Evolutionary conservation across 1,140 invertebrate genomes (phyloP).

Genomic region (Teleopsis dalmanni): DNA sequence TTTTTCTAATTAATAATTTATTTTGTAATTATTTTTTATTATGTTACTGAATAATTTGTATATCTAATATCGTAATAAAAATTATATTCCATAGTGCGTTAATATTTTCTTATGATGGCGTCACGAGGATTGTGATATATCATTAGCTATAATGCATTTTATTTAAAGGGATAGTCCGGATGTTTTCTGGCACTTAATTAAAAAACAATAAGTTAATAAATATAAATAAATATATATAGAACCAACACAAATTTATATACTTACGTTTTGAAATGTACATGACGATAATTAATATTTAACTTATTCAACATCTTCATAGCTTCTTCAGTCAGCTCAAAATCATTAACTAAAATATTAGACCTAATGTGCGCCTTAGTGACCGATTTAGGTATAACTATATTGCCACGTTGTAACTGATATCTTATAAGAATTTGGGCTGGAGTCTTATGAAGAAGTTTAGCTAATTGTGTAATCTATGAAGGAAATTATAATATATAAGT

Average conservation of each 20-base stretch:
- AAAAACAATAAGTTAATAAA: not conserved
- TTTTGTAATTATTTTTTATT: no score
- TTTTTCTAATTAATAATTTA: no score
- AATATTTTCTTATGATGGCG: no score
- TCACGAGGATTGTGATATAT: no score
- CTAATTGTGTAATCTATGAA: no score
- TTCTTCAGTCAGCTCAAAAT: constrained; percentile 57
- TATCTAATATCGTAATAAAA: no score
- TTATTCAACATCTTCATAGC: constrained; percentile 46
- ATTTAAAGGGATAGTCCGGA: not conserved
- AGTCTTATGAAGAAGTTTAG: constrained; percentile 59
- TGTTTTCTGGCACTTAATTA: not conserved
- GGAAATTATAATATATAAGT: no score
- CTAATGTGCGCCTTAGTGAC: constrained; percentile 57
- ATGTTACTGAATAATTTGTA: no score
- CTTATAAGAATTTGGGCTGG: constrained; percentile 62
- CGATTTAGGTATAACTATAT: constrained; percentile 68
- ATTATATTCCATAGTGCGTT: no score
- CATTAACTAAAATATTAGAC: constrained; percentile 65
- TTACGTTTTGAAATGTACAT: not conserved
- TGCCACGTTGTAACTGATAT: constrained; percentile 56
- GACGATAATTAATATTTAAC: not conserved
- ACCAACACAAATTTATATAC: not conserved
- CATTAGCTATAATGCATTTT: no score
- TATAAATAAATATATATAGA: not conserved